Evolutionary conservation across 2,888 invertebrate genomes (phyloP), one percentile per base, ranked within the genome.

Genomic region (Mamestra brassicae): DNA sequence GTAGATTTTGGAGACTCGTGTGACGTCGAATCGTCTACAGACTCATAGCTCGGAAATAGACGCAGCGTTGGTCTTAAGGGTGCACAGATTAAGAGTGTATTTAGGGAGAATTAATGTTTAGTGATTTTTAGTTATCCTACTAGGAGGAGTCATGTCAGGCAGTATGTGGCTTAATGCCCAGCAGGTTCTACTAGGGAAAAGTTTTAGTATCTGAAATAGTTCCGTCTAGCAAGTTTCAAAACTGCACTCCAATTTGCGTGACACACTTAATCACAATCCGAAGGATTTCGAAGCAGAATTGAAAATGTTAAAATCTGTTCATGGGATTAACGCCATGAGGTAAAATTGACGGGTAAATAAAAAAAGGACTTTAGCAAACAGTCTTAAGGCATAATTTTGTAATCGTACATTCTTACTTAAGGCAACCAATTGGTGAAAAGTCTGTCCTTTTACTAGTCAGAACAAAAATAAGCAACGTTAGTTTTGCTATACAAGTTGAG

Each of bases 31-130:
- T 55, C 55, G 60, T 60, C 58, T 76, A 72, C 69, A 76, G 58
- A 64, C 69, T 70, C 42, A 4, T 54, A 45, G 26, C 42, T 64
- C 54, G 63, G 54, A 81, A 84, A 84, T 84, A 84, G 52, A 81
- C 81, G 62, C 57, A 26, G 81, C 76, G 71, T 81, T 76, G 81
- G 81, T 69, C 85, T 81, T 45, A 63, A 42, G 26, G 52, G 42
- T 52, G 65, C 57, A 62, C n/a, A 52, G 54, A 54, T 65, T 55
- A 71, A 64, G 26, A 66, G 10, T 36, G 78, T 42, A 6, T 72
- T 83, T 64, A 47, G 38, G 36, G n/a, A 58, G 61, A 58, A 54
- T 4, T 0, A n/a, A 42, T 74, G 5, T 47, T 52, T 63, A 50
- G 50, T 34, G 45, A 55, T 67, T 61, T 64, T 15, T 62, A 68